Evolutionary conservation across 2,113 vertebrate genomes (phyloP).

Genomic region (Pampusana beccarii): DNA sequence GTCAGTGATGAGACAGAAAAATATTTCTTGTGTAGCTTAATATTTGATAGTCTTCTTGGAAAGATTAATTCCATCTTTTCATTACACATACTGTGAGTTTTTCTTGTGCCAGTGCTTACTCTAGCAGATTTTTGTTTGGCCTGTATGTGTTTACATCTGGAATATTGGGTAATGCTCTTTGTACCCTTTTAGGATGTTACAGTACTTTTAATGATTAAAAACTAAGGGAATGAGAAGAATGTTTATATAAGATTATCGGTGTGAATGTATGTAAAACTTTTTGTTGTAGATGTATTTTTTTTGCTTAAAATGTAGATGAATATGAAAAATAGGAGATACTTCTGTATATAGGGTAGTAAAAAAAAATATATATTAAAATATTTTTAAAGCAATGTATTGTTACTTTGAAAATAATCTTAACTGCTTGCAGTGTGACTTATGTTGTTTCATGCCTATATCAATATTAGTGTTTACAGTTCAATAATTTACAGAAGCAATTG

Average conservation of each 20-base stretch:
- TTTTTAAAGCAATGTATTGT: neutral
- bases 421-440: neutral
- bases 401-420: neutral
- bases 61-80: conserved; percentile 13
- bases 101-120: neutral
- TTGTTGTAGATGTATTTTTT: neutral
- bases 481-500: neutral
- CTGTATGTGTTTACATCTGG: neutral
- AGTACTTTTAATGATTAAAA: neutral
- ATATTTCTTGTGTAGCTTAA: neutral
- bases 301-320: neutral
- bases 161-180: neutral
- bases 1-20: conserved; percentile 8
- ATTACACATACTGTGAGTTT: neutral
- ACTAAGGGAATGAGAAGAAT: neutral
- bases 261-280: neutral
- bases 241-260: neutral
- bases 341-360: neutral
- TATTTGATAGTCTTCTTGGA: conserved; percentile 35
- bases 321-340: neutral
- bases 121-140: neutral
- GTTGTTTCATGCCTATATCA: neutral
- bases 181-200: neutral
- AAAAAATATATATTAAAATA: neutral
- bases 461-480: neutral